phyloP scores from a whole-genome alignment of 2,113 vertebrate genomes.

The Glareola pratincola region DNA sequence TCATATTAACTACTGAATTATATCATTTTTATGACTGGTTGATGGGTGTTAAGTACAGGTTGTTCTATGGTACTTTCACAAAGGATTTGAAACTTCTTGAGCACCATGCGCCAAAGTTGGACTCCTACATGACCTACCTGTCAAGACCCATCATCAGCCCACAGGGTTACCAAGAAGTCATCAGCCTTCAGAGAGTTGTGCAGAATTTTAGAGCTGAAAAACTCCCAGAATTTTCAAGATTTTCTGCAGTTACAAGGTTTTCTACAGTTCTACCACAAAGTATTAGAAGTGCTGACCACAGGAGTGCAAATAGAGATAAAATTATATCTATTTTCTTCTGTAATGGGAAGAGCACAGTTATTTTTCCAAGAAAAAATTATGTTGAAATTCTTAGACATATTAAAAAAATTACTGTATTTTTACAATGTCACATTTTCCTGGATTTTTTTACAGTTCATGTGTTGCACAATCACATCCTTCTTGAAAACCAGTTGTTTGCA shows the following conservation, averaged over 20 bases:
- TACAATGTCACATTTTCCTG: constrained; percentile 45
- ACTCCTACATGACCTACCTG: background rate
- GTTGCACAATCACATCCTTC: background rate
- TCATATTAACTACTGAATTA: too few relatives aligned
- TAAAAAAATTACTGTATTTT: background rate
- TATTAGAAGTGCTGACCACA: background rate
- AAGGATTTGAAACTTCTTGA: background rate
- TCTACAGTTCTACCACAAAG: too few relatives aligned
- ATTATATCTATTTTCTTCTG: background rate
- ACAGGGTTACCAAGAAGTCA: background rate
- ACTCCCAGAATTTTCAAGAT: background rate
- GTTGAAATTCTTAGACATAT: background rate
- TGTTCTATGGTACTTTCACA: background rate
- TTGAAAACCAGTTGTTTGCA: background rate
- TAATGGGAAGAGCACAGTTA: background rate
- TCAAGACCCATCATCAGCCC: background rate
- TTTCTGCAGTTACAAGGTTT: background rate
- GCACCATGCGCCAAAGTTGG: too few relatives aligned
- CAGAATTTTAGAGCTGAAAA: background rate
- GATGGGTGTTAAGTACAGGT: background rate
- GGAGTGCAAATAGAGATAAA: background rate
- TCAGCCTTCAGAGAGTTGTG: background rate
- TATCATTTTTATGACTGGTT: accelerated
- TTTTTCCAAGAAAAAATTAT: background rate
- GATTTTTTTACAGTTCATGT: background rate